Base-by-base conservation (phyloP, 2,113 vertebrate genomes). In the Epinephelus cyanopodus region DNA sequence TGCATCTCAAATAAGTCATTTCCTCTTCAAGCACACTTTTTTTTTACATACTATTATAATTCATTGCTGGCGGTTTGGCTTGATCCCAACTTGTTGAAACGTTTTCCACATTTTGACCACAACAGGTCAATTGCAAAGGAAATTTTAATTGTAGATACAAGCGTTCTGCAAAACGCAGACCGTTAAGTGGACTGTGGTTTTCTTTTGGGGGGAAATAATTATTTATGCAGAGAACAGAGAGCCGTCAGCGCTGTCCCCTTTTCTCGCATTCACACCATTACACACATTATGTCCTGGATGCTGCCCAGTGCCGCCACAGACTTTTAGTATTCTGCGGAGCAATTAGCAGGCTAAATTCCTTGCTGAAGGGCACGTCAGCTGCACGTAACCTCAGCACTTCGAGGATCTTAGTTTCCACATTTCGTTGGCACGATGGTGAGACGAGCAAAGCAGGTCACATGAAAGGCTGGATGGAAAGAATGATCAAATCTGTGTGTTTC, bases 21-120 rank as follows among this genome's bases (percentile, higher is more conserved):
- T 88, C 76, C 74, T 66, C 71, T 82, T 39, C 29, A 64, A 67
- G 60, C 70, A 4, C 53, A 13, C 33, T 18, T 45, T 33, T 69
- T 63, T 81, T 81, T 77, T 52, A 81, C 76, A 42, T 82, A 19
- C 33, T 42, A 12, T 82, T 79, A 37, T 83, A 79, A 87, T 75
- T 86, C 78, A 47, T 61, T 19, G 65, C 60, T 11, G 17, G 83
- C n/a, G 85, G 76, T 85, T 87, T 81, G 85, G 80, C 73, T 33
- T 12, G 2, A 70, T 66, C 74, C 78, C 81, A 84, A 66, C 18
- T 12, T n/a, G 47, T 6, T 67, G 75, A 68, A 81, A 64, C 79
- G 5, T 86, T 82, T 84, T 80, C 85, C 75, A 79, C 75, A 69
- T 85, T 85, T 68, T 68, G 56, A 76, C 85, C 83, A 58, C 80